Conservation (phyloP, 2,888 invertebrate genomes). For the Philaethria dido region DNA sequence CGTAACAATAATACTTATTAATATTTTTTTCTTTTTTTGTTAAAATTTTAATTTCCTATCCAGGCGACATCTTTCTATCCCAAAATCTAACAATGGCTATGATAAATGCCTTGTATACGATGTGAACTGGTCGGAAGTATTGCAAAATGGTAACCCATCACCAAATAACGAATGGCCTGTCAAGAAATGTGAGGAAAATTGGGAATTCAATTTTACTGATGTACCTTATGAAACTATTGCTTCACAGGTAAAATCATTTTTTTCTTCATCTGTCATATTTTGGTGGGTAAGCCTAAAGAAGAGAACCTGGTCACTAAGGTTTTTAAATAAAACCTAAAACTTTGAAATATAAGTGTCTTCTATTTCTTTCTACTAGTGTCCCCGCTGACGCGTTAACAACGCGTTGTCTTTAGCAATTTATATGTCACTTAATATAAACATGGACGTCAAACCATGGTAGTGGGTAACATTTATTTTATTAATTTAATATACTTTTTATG, state of each 20-base stretch:
- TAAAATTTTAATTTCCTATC: too few relatives aligned
- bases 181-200: conserved; percentile 60
- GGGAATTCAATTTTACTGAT: conserved; percentile 76
- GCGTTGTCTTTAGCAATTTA: too few relatives aligned
- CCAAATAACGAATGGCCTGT: conserved; percentile 65
- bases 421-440: too few relatives aligned
- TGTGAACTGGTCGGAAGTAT: conserved; percentile 62
- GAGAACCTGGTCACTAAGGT: too few relatives aligned
- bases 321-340: too few relatives aligned
- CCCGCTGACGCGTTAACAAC: too few relatives aligned
- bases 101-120: conserved; percentile 70
- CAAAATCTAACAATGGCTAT: conserved; percentile 51
- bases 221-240: conserved; percentile 75
- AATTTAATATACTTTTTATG: too few relatives aligned
- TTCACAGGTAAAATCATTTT: conserved; percentile 58
- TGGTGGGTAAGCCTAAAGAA: too few relatives aligned
- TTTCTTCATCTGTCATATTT: neutral
- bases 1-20: neutral
- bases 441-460: too few relatives aligned
- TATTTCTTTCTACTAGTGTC: too few relatives aligned
- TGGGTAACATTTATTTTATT: too few relatives aligned
- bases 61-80: conserved; percentile 72
- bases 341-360: too few relatives aligned
- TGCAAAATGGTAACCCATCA: conserved; percentile 53
- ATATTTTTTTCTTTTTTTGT: neutral